These are phyloP conservation scores for Amyelois transitella DNA, from an alignment of 1,140 invertebrate species.

Conservation along the genomic window DNA sequence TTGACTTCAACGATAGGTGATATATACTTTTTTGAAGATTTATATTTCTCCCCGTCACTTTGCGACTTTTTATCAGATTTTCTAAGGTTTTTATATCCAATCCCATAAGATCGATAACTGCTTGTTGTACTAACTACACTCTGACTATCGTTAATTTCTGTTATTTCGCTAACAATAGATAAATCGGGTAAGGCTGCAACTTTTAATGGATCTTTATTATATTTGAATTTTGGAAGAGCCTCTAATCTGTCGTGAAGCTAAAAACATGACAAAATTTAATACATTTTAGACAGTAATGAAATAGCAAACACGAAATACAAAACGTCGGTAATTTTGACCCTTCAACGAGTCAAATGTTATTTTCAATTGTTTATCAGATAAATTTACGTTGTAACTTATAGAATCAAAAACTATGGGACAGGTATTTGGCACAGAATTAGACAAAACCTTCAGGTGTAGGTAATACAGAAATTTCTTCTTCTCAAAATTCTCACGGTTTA, in stretches of 20 bases:
- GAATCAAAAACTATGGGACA: no score
- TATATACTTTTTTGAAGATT: constrained; percentile 3
- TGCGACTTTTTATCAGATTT: constrained; percentile 12
- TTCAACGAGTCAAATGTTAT: no score
- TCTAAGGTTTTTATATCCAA: constrained; percentile 17
- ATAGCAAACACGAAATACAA: no score
- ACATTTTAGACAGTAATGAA: no score
- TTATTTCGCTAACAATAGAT: constrained; percentile 37
- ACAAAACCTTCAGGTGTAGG: no score
- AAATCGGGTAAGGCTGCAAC: constrained; percentile 34
- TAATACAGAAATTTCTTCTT: no score
- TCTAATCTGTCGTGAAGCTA: constrained; percentile 48
- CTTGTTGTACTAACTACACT: constrained; percentile 17
- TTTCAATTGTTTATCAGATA: no score
- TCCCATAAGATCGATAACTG: constrained; percentile 26
- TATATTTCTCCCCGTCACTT: constrained; percentile 16
- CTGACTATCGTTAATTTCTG: constrained; percentile 27
- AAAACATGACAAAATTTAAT: constrained; percentile 7
- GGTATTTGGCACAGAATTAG: no score
- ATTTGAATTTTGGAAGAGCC: constrained; percentile 28
- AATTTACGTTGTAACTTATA: no score
- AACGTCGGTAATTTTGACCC: no score
- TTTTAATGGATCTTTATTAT: constrained; percentile 29
- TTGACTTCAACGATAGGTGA: constrained; percentile 17
- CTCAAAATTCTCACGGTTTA: no score